Evolutionary conservation across 2,113 vertebrate genomes (phyloP).

Genomic region (Noctilio leporinus): DNA sequence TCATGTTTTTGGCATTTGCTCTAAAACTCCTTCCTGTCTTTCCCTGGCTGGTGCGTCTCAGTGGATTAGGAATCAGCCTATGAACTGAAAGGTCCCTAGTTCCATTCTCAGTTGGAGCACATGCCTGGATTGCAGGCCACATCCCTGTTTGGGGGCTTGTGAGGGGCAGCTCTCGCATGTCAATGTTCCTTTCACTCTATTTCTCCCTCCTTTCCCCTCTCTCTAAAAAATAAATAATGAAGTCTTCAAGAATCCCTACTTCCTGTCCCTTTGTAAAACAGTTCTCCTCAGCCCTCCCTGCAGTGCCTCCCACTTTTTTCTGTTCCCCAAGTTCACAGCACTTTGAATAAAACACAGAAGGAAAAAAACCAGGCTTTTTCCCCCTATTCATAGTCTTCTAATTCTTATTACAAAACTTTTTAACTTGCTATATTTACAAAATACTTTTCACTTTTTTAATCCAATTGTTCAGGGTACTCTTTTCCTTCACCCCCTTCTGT

Average conservation of each 20-base stretch:
- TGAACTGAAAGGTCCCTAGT: no score
- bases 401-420: background rate
- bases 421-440: background rate
- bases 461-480: background rate
- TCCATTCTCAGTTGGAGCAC: no score
- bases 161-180: no score
- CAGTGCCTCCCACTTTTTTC: fast-evolving
- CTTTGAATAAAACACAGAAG: background rate
- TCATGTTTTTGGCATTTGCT: background rate
- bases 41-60: no score
- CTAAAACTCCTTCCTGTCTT: background rate
- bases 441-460: background rate
- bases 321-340: background rate
- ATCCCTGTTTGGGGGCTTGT: no score
- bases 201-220: no score
- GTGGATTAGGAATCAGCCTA: no score
- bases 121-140: no score
- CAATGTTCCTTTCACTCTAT: no score
- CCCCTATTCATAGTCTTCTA: background rate
- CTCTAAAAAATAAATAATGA: no score
- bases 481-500: no score
- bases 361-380: background rate
- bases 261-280: background rate
- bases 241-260: background rate
- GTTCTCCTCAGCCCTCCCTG: background rate